Base-by-base conservation (phyloP, 2,888 invertebrate species). In the Amaurobius ferox region DNA sequence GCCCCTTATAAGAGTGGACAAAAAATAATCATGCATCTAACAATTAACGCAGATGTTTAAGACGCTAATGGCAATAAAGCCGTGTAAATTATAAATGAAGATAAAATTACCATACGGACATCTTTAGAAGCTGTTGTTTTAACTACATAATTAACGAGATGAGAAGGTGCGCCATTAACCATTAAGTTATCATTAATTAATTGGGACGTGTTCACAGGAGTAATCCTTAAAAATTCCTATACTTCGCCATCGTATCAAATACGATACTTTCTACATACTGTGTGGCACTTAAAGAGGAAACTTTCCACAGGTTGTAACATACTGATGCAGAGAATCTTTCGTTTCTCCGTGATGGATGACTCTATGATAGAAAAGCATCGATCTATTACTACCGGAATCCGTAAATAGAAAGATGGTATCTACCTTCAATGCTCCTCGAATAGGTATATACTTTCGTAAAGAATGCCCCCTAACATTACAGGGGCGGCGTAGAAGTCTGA, bases 111-210 rank as follows among this genome's bases (percentile, higher is more conserved):
- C 70, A 70, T 62, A 62, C 30, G 70, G 71, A 62, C 64, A 79
- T 79, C 79, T 71, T 64, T 44, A 30, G 40, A 64, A 79, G 79
- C 64, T 71, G 79, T 79, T 79, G 61, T 62, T 26, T 64, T 71
- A 79, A 71, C 79, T 79, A 40, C 62, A 71, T 79, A 79, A 79
- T 79, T 79, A 79, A 79, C 79, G 79, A 71, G 29, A 64, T 44
- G 64, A 30, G 40, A 64, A 9, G 29, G 23, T 48, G 71, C 71
- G 44, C 71, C 64, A 79, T 79, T 78, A 71, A 71, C 71, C 71
- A 79, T 64, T 79, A 64, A 32, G 26, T 64, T 71, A 35, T 71
- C 71, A 62, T 71, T 79, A 64, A 79, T 71, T 71, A 71, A 64
- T 44, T 79, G 64, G 44, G 28, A 55, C 3, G 9, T 29, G 44